A percentile compares a stretch with the other conserved stretches of the same genome.
phyloP scores from a whole-genome alignment of 2,888 invertebrate species.

The Pheosia gnoma region DNA sequence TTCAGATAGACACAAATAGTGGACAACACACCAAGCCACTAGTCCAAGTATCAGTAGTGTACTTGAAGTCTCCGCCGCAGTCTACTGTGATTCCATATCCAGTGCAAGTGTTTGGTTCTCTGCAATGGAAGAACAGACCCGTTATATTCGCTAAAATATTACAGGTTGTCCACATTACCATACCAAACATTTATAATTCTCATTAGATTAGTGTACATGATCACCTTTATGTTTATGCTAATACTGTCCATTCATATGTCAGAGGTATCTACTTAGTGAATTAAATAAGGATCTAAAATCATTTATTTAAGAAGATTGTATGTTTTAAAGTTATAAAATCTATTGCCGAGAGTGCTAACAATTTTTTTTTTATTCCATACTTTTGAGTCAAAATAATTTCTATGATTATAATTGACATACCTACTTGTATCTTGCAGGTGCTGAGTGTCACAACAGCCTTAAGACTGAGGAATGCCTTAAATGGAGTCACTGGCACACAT shows the following conservation, averaged over 20 bases:
- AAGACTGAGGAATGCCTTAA: conserved; percentile 47
- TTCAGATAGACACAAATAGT: background rate
- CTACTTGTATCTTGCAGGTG: conserved; percentile 39
- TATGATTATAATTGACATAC: conserved; percentile 5
- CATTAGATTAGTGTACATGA: too few species aligned
- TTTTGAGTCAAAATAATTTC: background rate
- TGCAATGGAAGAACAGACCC: conserved; percentile 64
- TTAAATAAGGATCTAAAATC: too few species aligned
- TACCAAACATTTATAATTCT: background rate
- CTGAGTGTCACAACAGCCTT: conserved; percentile 49
- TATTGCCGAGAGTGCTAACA: too few species aligned
- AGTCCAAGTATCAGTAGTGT: conserved; percentile 56
- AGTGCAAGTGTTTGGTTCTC: conserved; percentile 68
- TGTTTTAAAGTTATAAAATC: too few species aligned
- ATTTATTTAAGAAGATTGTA: too few species aligned
- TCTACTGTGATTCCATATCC: conserved; percentile 60
- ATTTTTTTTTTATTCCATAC: too few species aligned
- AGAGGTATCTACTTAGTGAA: too few species aligned
- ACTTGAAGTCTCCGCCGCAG: conserved; percentile 47
- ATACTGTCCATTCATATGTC: too few species aligned
- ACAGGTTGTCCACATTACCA: conserved; percentile 50
- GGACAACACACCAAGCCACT: background rate
- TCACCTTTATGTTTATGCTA: too few species aligned
- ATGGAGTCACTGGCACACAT: conserved; percentile 38
- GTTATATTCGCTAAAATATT: conserved; percentile 63